Evolutionary conservation across 2,113 vertebrate genomes (phyloP).

Genomic region (Lycaon pictus): DNA sequence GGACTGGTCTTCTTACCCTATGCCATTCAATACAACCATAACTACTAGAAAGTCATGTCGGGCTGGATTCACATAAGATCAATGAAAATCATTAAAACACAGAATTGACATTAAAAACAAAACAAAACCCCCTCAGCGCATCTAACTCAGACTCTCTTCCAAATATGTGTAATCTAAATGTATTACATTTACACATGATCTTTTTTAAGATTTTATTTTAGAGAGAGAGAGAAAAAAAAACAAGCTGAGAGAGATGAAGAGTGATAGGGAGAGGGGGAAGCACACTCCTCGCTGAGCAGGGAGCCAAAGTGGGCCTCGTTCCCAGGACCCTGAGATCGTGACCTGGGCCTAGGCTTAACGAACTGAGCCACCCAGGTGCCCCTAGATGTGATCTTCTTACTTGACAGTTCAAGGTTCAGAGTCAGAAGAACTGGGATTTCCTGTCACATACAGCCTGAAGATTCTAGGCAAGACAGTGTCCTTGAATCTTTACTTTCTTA

Average conservation of each 20-base stretch:
- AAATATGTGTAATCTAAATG: neutral
- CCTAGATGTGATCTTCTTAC: neutral
- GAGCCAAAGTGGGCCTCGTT: too few species aligned
- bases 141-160: neutral
- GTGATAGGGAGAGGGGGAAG: too few species aligned
- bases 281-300: too few species aligned
- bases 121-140: neutral
- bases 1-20: neutral
- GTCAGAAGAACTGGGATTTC: neutral
- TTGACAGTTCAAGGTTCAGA: neutral
- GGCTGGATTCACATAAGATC: neutral
- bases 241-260: too few species aligned
- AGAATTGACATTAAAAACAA: neutral
- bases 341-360: too few species aligned
- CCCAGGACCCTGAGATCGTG: too few species aligned
- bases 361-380: too few species aligned
- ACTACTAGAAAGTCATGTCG: neutral
- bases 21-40: neutral
- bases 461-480: neutral
- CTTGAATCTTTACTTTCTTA: neutral
- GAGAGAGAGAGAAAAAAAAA: too few species aligned
- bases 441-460: neutral
- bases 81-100: constrained; percentile 33
- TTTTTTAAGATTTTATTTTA: neutral
- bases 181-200: neutral